phyloP scores from a whole-genome alignment of 2,113 vertebrate species.

The Ranitomeya variabilis region DNA sequence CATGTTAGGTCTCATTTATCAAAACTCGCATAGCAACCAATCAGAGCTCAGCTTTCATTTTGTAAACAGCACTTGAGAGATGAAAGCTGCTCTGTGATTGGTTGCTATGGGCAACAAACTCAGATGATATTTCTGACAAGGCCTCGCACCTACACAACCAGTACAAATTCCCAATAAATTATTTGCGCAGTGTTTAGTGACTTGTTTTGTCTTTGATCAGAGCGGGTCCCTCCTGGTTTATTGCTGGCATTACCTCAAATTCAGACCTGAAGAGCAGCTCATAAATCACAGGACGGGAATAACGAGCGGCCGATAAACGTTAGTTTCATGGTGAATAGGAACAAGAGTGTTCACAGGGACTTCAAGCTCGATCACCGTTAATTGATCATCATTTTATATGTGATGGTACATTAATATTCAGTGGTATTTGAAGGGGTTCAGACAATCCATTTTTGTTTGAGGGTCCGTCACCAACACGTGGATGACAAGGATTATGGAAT shows the following conservation, averaged over 20 bases:
- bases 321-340: neutral
- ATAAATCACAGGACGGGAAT: neutral
- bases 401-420: neutral
- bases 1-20: too few relatives aligned
- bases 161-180: neutral
- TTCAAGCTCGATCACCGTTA: neutral
- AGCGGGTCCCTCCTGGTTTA: neutral
- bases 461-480: neutral
- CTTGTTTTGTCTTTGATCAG: neutral
- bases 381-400: too few relatives aligned
- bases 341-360: neutral
- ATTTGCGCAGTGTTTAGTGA: neutral
- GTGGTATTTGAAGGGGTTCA: neutral
- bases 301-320: neutral
- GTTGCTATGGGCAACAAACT: too few relatives aligned
- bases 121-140: too few relatives aligned
- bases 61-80: too few relatives aligned
- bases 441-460: neutral
- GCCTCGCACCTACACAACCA: neutral
- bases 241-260: conserved; percentile 16
- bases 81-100: too few relatives aligned
- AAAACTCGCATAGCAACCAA: too few relatives aligned
- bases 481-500: neutral
- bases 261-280: conserved; percentile 3
- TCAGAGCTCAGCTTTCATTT: too few relatives aligned